Percentiles rank a stretch among this genome's conserved stretches.
Evolutionary conservation across 2,888 invertebrate species (phyloP).

Genomic region (Eledone cirrhosa): DNA sequence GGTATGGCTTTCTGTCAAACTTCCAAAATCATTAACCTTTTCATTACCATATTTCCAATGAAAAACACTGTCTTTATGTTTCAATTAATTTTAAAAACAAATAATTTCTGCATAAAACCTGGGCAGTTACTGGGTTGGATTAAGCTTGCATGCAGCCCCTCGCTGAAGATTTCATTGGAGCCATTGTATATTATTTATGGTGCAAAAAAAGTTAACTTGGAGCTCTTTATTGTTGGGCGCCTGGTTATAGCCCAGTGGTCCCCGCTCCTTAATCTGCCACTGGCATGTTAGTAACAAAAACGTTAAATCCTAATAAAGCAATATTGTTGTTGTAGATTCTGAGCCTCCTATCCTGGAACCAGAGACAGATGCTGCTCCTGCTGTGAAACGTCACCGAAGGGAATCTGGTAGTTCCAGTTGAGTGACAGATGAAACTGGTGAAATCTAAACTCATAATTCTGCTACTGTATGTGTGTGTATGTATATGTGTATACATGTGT

Average conservation of each 20-base stretch:
- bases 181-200: no score
- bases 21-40: background rate
- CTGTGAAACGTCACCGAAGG: conserved; percentile 25
- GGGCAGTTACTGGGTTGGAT: no score
- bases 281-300: background rate
- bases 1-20: background rate
- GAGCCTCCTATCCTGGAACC: conserved; percentile 50
- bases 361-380: conserved; percentile 43
- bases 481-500: no score
- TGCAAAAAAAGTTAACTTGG: no score
- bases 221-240: no score
- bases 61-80: background rate
- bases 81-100: background rate
- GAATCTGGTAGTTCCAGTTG: conserved; percentile 26
- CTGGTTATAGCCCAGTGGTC: no score
- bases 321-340: conserved; percentile 36
- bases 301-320: background rate
- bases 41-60: background rate
- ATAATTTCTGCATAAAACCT: no score
- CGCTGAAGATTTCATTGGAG: no score
- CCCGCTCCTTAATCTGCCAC: no score
- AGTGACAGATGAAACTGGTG: background rate
- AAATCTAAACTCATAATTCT: no score
- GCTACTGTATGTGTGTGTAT: no score
- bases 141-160: no score